Evolutionary conservation across 2,888 invertebrate species (phyloP), one percentile per base, ranked within the genome.

Genomic region (Plagodis dolabraria): DNA sequence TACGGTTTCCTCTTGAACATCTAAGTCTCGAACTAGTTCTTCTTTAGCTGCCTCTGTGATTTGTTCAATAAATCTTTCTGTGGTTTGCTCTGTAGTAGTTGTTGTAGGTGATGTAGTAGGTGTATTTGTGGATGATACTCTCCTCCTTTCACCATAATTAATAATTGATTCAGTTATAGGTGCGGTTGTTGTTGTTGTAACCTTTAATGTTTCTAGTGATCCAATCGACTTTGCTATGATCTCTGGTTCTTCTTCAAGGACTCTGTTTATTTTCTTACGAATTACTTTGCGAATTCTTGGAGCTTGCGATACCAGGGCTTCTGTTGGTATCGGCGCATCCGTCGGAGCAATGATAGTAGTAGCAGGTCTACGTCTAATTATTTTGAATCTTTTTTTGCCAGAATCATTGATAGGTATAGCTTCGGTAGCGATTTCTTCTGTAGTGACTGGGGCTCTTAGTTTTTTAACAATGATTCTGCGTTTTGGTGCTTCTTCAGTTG

Each of bases 81-180:
- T 68, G 0, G 62, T 50, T 35, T 64, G 63, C 60, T 75, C 67
- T 47, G 62, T 56, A 0, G 65, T 65, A 0, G 63, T 63, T 53
- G 60, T 60, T 33, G 51, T 6, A 44, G 63, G 34, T 46, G 49
- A 33, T 36, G 63, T 60, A 57, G 33, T 59, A 65, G 22, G 51
- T 22, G 12, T 22, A 11, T 10, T 60, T 8, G 78, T 67, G 44
- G 59, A 54, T 5, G 53, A 34, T 10, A 70, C 52, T 57, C 68
- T 67, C 33, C 74, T 71, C 43, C 82, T 87, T 71, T 92, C 91
- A n/a, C 92, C 92, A 67, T 91, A 92, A 69, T 90, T 91, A 33
- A 80, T 69, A 33, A 77, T 64, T 57, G 72, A 61, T 70, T 82
- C 77, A 36, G 80, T 79, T n/a, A 75, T 75, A 36, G 74, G 66